phyloP scores from a whole-genome alignment of 2,113 vertebrate genomes.

The Rhinolophus sinicus region DNA sequence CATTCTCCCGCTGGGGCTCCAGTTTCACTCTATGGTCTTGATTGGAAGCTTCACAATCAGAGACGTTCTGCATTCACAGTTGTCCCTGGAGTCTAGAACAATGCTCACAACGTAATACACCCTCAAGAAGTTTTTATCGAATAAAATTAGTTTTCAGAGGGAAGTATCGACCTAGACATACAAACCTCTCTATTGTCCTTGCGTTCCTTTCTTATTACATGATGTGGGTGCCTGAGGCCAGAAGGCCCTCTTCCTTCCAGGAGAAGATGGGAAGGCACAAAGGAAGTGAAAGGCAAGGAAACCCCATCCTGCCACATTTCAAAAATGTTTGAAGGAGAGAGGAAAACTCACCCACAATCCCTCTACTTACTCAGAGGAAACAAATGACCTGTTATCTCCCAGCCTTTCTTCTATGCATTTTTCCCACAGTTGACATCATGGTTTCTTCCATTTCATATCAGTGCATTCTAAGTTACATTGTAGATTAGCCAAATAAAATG shows the following conservation, averaged over 20 bases:
- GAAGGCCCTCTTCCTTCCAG: neutral
- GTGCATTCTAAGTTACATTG: neutral
- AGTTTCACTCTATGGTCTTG: neutral
- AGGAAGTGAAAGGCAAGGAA: neutral
- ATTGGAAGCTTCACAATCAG: neutral
- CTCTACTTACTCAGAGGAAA: neutral
- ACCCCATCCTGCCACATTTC: neutral
- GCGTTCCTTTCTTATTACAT: neutral
- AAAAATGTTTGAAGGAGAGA: neutral
- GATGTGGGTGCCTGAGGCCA: rapidly evolving
- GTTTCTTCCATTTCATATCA: neutral
- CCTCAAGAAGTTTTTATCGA: neutral
- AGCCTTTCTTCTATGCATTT: neutral
- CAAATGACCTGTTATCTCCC: neutral
- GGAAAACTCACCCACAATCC: neutral
- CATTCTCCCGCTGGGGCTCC: rapidly evolving
- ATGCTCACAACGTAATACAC: neutral
- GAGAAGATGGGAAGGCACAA: neutral
- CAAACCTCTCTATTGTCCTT: neutral
- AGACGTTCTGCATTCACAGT: neutral
- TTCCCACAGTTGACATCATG: neutral
- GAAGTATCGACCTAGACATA: neutral
- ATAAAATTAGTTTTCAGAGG: neutral
- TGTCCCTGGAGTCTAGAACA: neutral
- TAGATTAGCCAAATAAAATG: neutral